Evolutionary conservation across 2,888 invertebrate genomes (phyloP).

Genomic region (Drosophila helvetica): DNA sequence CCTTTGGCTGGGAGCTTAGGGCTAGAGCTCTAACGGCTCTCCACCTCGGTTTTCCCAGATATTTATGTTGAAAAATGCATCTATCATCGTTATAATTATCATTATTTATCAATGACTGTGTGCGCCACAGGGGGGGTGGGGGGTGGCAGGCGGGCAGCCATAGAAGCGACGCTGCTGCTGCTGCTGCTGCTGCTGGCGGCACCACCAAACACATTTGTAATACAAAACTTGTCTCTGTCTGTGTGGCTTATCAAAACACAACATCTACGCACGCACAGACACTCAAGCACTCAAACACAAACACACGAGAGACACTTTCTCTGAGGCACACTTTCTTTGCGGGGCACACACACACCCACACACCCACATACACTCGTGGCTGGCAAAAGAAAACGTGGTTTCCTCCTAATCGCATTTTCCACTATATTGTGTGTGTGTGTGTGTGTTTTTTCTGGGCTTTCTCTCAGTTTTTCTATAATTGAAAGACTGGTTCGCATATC

Average conservation of each 20-base stretch:
- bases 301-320: conserved; percentile 6
- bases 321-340: conserved; percentile 3
- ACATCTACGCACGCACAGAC: conserved; percentile 31
- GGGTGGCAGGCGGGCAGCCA: conserved; percentile 35
- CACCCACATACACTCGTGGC: conserved; percentile 48
- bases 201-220: conserved; percentile 47
- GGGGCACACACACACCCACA: conserved; percentile 3
- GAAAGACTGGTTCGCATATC: conserved; percentile 40
- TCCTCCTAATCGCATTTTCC: conserved; percentile 68
- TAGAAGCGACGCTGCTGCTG: conserved; percentile 17
- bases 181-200: conserved; percentile 34
- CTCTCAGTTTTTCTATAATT: conserved; percentile 47
- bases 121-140: no score
- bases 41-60: conserved; percentile 5
- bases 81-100: conserved; percentile 17
- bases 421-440: conserved; percentile 35
- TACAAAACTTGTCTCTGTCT: conserved; percentile 43
- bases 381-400: conserved; percentile 37
- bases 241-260: conserved; percentile 67
- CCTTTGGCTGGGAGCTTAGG: conserved; percentile 3
- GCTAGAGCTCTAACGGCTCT: not conserved
- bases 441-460: conserved; percentile 18
- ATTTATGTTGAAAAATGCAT: conserved; percentile 21
- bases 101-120: conserved; percentile 33
- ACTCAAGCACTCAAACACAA: conserved; percentile 14